These are phyloP conservation scores for Zosterops pallidus DNA, from an alignment of 2,113 vertebrate species.

Conservation along the genomic window DNA sequence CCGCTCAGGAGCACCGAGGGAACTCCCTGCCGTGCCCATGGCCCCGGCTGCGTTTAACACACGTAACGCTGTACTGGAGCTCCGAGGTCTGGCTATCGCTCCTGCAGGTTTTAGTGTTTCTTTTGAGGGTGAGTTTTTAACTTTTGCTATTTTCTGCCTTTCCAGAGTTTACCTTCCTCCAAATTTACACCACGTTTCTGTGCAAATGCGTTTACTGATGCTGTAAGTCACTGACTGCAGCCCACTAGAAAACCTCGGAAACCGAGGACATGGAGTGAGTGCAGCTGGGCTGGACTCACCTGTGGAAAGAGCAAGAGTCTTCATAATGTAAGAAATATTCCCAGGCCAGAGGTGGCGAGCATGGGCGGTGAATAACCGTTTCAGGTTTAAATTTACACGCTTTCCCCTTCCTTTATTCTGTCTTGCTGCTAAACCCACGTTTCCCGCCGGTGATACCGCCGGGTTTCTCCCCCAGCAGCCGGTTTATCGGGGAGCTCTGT, in stretches of 20 bases:
- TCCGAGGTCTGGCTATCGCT: neutral
- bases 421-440: neutral
- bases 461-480: neutral
- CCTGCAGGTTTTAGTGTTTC: neutral
- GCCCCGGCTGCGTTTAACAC: neutral
- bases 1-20: neutral
- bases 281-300: neutral
- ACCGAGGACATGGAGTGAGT: neutral
- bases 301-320: neutral
- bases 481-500: neutral
- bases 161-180: neutral
- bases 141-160: neutral
- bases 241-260: neutral
- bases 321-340: neutral
- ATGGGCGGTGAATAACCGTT: neutral
- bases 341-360: neutral
- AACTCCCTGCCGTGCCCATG: neutral
- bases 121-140: neutral
- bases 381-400: neutral
- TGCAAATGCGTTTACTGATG: neutral
- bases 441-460: neutral
- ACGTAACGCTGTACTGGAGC: fast-evolving
- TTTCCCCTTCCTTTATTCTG: neutral
- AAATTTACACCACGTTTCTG: neutral
- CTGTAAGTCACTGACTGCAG: neutral